Evolutionary conservation across 2,113 vertebrate species (phyloP).

Genomic region (Hystrix cristata): DNA sequence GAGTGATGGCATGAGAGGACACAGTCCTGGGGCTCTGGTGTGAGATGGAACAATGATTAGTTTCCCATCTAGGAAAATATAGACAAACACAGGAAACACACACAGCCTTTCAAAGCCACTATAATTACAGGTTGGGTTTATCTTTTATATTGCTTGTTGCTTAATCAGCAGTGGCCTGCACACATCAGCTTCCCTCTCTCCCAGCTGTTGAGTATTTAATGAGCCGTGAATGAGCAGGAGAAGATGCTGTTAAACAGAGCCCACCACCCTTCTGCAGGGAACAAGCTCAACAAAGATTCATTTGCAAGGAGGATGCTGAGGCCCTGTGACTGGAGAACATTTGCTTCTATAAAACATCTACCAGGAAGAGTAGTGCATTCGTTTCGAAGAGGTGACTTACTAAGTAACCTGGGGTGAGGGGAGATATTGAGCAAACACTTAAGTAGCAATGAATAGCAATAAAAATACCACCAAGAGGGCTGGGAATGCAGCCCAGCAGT

Average conservation of each 20-base stretch:
- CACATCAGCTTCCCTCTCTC: background rate
- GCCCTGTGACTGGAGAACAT: background rate
- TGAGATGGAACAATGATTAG: background rate
- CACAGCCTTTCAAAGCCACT: background rate
- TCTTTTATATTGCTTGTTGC: background rate
- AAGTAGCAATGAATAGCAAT: background rate
- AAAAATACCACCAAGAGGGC: background rate
- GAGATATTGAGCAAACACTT: background rate
- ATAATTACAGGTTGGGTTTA: background rate
- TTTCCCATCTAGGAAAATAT: constrained; percentile 7
- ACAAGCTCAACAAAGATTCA: background rate
- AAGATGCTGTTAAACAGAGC: background rate
- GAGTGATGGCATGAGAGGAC: background rate
- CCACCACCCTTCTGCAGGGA: background rate
- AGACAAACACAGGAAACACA: background rate
- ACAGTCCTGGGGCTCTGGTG: background rate
- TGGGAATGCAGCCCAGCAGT: too few relatives aligned
- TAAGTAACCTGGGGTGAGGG: background rate
- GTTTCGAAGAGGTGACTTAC: background rate
- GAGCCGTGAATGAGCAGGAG: background rate
- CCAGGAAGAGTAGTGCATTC: background rate
- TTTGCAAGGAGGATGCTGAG: background rate
- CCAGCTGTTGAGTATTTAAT: background rate
- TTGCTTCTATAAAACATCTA: background rate
- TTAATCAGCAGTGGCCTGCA: background rate